A percentile compares a stretch with the other conserved stretches of the same genome.
These are phyloP conservation scores for Lithosia quadra DNA, from an alignment of 2,888 invertebrate species.

Conservation along the genomic window DNA sequence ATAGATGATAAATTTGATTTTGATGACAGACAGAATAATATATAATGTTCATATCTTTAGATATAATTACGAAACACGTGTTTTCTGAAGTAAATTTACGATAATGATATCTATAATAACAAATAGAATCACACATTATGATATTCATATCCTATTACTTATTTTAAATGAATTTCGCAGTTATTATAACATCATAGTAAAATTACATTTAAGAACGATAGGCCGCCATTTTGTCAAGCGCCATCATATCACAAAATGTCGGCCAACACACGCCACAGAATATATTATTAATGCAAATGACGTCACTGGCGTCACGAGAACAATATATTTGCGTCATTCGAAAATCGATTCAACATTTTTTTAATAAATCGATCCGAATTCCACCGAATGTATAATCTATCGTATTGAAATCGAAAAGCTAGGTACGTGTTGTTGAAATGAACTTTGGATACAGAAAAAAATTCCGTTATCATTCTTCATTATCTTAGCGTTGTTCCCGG, in stretches of 20 bases:
- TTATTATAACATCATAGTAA: neutral
- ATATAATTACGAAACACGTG: neutral
- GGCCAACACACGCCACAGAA: constrained; percentile 66
- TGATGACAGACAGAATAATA: constrained; percentile 25
- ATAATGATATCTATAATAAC: neutral
- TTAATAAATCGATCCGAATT: constrained; percentile 55
- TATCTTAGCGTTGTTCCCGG: neutral
- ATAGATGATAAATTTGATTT: constrained; percentile 39
- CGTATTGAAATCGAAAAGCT: constrained; percentile 54
- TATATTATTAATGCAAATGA: constrained; percentile 76
- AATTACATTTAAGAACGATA: constrained; percentile 13
- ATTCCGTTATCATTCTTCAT: neutral
- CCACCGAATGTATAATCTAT: constrained; percentile 62
- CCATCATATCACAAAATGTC: constrained; percentile 64
- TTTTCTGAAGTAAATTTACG: neutral
- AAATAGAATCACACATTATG: neutral
- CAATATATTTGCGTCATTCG: constrained; percentile 70
- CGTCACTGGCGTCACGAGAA: constrained; percentile 58
- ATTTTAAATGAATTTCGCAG: neutral
- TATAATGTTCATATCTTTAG: neutral
- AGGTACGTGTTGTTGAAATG: constrained; percentile 24
- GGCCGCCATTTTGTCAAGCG: constrained; percentile 48
- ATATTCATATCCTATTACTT: neutral
- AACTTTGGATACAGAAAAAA: constrained; percentile 27
- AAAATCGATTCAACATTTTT: constrained; percentile 64